A percentile compares a stretch with the other conserved stretches of the same genome.
Evolutionary conservation across 1,140 invertebrate species (phyloP).

Genomic region (roundworm (Caenorhabditis elegans)): WBcel235 BX284605.5:13139501-13140000

Average conservation of each 20-base stretch:
- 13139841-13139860: conserved; percentile 1
- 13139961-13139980: background rate
- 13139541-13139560: background rate
- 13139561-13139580: background rate
- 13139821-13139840: conserved; percentile 30
- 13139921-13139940: background rate
- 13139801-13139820: conserved; percentile 17
- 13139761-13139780: background rate
- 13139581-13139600: background rate
- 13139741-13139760: conserved; percentile 29
- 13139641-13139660: conserved; percentile 22
- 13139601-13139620: conserved; percentile 21
- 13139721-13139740: background rate
- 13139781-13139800: conserved; percentile 36
- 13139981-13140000: background rate
- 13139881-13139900: conserved; percentile 23
- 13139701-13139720: conserved; percentile 5
- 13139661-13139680: background rate
- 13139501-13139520: background rate
- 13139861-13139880: background rate
- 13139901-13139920: conserved; percentile 15
- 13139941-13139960: background rate
- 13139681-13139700: conserved; percentile 16
- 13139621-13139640: conserved; percentile 1
- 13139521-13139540: background rate